Percentiles rank a stretch among this genome's conserved stretches.
Conservation (phyloP, 2,888 invertebrate genomes). For the Magallana nippona region DNA sequence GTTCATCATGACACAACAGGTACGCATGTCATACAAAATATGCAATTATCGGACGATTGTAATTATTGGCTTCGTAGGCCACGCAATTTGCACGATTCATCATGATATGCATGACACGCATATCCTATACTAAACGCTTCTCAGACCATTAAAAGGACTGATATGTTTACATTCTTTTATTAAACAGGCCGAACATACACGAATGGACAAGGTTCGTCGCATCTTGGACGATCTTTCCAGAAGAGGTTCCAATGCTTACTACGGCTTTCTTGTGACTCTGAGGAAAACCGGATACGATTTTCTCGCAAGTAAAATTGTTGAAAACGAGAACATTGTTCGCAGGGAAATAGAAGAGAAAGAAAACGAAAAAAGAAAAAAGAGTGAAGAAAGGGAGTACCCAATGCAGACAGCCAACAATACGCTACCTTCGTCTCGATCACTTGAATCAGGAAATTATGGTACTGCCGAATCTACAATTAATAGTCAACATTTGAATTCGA, state of each 20-base stretch:
- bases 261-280: conserved; percentile 57
- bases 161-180: neutral
- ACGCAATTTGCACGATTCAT: too few relatives aligned
- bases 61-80: too few relatives aligned
- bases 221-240: conserved; percentile 60
- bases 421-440: neutral
- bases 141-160: too few relatives aligned
- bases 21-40: too few relatives aligned
- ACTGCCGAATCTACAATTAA: too few relatives aligned
- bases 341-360: conserved; percentile 31
- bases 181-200: conserved; percentile 56
- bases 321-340: conserved; percentile 35
- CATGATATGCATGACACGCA: too few relatives aligned
- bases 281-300: conserved; percentile 54
- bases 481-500: neutral
- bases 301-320: conserved; percentile 48
- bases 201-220: conserved; percentile 58
- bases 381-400: neutral
- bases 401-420: neutral
- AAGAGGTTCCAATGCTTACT: conserved; percentile 62
- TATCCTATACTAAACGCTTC: too few relatives aligned
- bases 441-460: too few relatives aligned
- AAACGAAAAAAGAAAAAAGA: too few relatives aligned
- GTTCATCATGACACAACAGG: too few relatives aligned
- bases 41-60: too few relatives aligned